These are phyloP conservation scores for Mormoops blainvillei DNA, from an alignment of 2,113 vertebrate genomes.

Conservation along the genomic window DNA sequence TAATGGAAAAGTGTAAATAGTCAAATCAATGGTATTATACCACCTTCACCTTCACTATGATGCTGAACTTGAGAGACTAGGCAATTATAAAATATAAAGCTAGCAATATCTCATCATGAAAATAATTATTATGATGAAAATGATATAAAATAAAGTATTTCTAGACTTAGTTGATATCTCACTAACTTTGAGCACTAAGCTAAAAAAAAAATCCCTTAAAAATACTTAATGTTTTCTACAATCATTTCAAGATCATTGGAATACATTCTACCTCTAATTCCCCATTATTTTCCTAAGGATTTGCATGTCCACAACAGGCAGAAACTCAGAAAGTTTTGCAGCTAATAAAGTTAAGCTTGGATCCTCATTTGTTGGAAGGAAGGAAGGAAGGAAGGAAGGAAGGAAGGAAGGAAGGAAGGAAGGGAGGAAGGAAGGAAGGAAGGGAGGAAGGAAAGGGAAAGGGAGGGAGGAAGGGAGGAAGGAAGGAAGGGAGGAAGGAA, in stretches of 20 bases:
- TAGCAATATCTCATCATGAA: not conserved
- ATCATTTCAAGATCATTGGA: not conserved
- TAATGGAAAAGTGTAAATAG: slow-evolving; percentile 13
- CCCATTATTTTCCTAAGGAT: not conserved
- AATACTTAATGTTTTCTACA: not conserved
- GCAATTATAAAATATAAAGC: not conserved
- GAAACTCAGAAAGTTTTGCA: not conserved
- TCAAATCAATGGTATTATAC: not conserved
- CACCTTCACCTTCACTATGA: not conserved
- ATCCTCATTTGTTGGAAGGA: not conserved
- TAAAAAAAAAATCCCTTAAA: not conserved
- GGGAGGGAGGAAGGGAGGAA: accelerated
- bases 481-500: accelerated
- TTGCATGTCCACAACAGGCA: not conserved
- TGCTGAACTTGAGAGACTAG: not conserved
- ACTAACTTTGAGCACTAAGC: not conserved
- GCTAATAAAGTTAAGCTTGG: not conserved
- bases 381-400: not conserved
- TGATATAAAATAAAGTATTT: not conserved
- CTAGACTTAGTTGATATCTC: not conserved
- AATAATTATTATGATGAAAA: slow-evolving; percentile 31
- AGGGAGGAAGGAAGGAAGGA: too few species aligned
- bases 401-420: not conserved
- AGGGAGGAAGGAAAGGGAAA: too few species aligned
- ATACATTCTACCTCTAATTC: not conserved